Conservation (phyloP, 1,140 invertebrate species). For the Zaprionus taronus region DNA sequence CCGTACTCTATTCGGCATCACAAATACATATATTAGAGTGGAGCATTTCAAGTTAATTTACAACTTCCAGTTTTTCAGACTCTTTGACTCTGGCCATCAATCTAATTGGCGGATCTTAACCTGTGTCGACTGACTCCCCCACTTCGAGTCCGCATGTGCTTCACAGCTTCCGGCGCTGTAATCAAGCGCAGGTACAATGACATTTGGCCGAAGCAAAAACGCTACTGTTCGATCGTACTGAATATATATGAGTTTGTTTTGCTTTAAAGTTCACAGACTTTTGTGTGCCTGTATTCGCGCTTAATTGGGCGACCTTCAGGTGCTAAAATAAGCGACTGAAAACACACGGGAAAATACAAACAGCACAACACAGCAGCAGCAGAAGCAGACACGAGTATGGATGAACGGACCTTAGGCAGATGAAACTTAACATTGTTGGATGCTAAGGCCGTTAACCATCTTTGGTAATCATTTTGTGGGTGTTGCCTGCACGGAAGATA, state of each 20-base stretch:
- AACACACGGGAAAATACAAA: constrained; percentile 38
- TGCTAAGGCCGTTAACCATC: constrained; percentile 55
- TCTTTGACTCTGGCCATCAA: constrained; percentile 44
- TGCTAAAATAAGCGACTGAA: constrained; percentile 41
- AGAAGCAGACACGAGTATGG: not conserved
- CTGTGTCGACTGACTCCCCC: constrained; percentile 1
- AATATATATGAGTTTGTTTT: constrained; percentile 8
- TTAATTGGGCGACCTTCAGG: constrained; percentile 67
- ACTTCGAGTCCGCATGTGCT: constrained; percentile 9
- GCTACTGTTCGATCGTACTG: constrained; percentile 13
- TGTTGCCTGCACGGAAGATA: constrained; percentile 49
- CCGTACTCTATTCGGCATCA: not conserved
- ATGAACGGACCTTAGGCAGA: constrained; percentile 32
- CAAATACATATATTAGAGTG: not conserved
- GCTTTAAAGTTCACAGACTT: constrained; percentile 32
- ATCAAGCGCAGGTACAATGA: constrained; percentile 62
- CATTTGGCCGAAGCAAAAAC: constrained; percentile 50
- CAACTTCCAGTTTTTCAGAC: constrained; percentile 10
- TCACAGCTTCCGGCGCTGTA: constrained; percentile 50
- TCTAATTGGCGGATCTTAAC: constrained; percentile 19
- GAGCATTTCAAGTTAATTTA: constrained; percentile 1
- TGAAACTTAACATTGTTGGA: constrained; percentile 38
- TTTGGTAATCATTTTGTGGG: constrained; percentile 67
- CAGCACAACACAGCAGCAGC: not conserved
- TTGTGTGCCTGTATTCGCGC: constrained; percentile 8